Base-by-base conservation (phyloP, 2,888 invertebrate genomes). In the Chydorus sphaericus region DNA sequence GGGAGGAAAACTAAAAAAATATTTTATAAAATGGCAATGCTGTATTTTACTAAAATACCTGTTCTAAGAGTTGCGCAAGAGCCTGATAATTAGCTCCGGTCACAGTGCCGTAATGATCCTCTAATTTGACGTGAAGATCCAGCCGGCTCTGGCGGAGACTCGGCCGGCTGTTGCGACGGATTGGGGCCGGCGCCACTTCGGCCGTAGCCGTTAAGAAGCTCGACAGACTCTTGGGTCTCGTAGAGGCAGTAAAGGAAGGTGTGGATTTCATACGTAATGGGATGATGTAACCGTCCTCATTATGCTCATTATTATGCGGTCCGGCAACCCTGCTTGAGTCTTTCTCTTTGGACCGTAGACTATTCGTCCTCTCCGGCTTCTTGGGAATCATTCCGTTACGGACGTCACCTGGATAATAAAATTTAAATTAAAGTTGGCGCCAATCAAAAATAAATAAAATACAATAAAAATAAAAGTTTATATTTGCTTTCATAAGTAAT, bases 31-130 rank as follows among this genome's bases (percentile, higher is more conserved):
- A n/a, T n/a, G n/a, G n/a, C n/a, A n/a, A n/a, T n/a, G n/a, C n/a
- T n/a, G n/a, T n/a, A n/a, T n/a, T n/a, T n/a, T n/a, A n/a, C n/a
- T n/a, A 1, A 63, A 65, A 67, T 70, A 89, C 89, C 78, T 89
- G 87, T 72, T 90, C 88, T 60, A 89, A 75, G 64, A 90, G 83
- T 72, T 89, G 88, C 54, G 88, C 85, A 20, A 90, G 76, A 7
- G 89, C 88, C 71, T 90, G 88, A 67, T 89, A 88, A 73, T 90
- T 90, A 59, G 89, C 88, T 36, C 87, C 82, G 61, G 89, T 82
- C 33, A 90, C 88, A 39, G 89, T 89, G 18, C 87, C 87, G 66
- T 90, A 90, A 73, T 89, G 89, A 66, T 90, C 89, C 67, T 90
- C 89, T 60, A 90, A 75, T 67, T 82, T 87, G 18, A 38, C 54